Base-by-base conservation (phyloP, 2,797 vertebrate genomes). In the Neosilurus mollespiculum region DNA sequence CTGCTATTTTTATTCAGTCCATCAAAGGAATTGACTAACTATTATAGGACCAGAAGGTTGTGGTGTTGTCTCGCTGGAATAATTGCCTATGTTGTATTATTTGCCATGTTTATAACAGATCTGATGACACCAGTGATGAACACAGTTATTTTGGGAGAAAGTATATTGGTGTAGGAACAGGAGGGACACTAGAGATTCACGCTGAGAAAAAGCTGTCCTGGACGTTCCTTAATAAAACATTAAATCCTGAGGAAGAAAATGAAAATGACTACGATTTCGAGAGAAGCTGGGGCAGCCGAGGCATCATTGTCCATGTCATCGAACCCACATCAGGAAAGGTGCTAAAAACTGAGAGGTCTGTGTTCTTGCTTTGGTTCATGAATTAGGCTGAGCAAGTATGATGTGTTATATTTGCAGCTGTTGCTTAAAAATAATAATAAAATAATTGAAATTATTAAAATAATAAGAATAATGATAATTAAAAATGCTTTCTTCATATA, bases 211-310 rank as follows among this genome's bases (percentile, higher is more conserved):
- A 99, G 84, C 91, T 98, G 70, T 95, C 98, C 0, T 99, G 98
- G 98, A 98, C 98, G 0, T 97, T 99, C 87, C 93, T 99, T 59
- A 97, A 95, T 93, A 96, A 95, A 90, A 98, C 97, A 0, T 93
- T 99, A 0, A 93, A 92, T 37, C 96, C 97, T 0, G 97, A 95
- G 14, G 95, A 96, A 89, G 94, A 94, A 92, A 92, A 93, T 79
- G 95, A 98, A 79, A 96, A 96, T 54, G 96, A 94, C 84, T 98
- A 98, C 81, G 93, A 92, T 86, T 98, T 98, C 1, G 94, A 97
- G 87, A 95, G 94, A 82, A 96, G 97, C 92, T 99, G 97, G 98
- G 98, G 98, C 0, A 96, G 97, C 89, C 91, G 98, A 0, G 98
- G 98, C 3, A 93, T 99, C 91, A 96, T 99, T 1, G 90, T 97